Evolutionary conservation across 2,888 invertebrate species (phyloP), one percentile per base, ranked within the genome.

Genomic region (Beris chalybata): DNA sequence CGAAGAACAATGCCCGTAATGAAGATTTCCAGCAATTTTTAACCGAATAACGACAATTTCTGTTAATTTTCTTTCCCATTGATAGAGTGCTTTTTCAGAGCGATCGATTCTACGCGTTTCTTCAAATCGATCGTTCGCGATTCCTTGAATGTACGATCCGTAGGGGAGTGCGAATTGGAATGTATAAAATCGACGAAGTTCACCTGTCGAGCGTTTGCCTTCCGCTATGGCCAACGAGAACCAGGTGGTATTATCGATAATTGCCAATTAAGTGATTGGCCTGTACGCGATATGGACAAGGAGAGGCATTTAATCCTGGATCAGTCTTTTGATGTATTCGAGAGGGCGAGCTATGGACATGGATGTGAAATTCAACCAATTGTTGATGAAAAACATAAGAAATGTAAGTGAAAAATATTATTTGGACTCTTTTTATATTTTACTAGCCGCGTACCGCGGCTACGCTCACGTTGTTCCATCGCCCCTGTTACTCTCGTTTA

Each of bases 51-150:
- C 13, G 2, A 2, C 3, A 3, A 44, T 13, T 47, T 52, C 44
- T 50, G 15, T 13, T 12, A 54, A 53, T 43, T 57, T 48, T 76
- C n/a, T n/a, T 77, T 44, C 3, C 22, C 22, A 22, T 22, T 22
- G 22, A 22, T 76, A 92, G 93, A 93, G 78, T 93, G 93, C 74
- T 93, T 93, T 78, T 90, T 90, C 86, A 86, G 92, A 71, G 89
- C 91, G 0, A 85, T 91, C 9, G 91, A 90, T 58, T 89, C 89
- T 0, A 86, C 88, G 1, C 84, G 89, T 3, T 85, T 93, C 65
- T 85, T 86, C 12, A 85, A 86, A 4, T 79, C 83, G 0, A 85
- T 89, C 0, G 85, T 86, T 0, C 82, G 86, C n/a, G 87, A 88
- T 12, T 85, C 90, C 0, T 76, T 90, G 0, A 86, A 85, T 0